Percentiles rank a stretch among this genome's conserved stretches.
Evolutionary conservation across 2,797 vertebrate species (phyloP).

Genomic region (Coregonus ussuriensis): DNA sequence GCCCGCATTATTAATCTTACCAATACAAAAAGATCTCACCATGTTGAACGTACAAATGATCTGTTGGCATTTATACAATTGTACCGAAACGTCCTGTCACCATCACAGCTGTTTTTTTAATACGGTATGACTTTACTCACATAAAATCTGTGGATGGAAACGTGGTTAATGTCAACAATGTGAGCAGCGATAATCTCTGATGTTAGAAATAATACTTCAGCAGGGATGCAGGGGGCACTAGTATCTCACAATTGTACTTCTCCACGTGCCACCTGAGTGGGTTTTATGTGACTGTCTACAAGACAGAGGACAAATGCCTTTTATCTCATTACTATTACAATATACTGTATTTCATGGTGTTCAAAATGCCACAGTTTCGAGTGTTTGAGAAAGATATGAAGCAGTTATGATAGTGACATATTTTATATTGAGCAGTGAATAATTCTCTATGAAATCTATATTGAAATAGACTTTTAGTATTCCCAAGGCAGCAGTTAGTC

Average conservation of each 20-base stretch:
- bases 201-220: slow-evolving; percentile 6
- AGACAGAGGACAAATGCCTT: not conserved
- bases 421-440: not conserved
- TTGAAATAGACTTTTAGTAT: not conserved
- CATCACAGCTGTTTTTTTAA: too few relatives aligned
- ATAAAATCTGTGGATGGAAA: too few relatives aligned
- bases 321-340: not conserved
- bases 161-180: slow-evolving; percentile 11
- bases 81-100: too few relatives aligned
- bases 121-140: too few relatives aligned
- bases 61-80: too few relatives aligned
- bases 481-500: not conserved
- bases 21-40: too few relatives aligned
- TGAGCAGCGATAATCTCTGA: not conserved
- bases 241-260: slow-evolving; percentile 54
- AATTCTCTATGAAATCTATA: not conserved
- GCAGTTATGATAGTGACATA: not conserved
- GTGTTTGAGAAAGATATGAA: not conserved
- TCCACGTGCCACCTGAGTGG: slow-evolving; percentile 9
- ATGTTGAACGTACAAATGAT: too few relatives aligned
- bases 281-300: not conserved
- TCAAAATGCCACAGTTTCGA: not conserved
- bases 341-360: not conserved
- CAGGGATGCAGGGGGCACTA: slow-evolving; percentile 59
- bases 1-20: too few relatives aligned